Base-by-base conservation (phyloP, 2,888 invertebrate species). In the Taphrorychus bicolor region DNA sequence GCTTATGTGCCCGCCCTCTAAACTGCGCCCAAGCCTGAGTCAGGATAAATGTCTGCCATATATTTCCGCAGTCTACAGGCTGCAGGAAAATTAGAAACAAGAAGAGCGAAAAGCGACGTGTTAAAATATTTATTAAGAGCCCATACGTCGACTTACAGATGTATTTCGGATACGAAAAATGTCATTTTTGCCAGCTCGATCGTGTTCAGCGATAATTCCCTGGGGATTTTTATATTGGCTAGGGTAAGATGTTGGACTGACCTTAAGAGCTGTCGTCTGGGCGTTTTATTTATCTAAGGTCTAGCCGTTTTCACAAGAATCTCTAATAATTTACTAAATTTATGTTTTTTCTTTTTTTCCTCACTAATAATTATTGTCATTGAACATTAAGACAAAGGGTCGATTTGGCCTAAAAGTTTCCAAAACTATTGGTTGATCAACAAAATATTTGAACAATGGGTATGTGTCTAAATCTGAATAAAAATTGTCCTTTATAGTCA, bases 51-150 rank as follows among this genome's bases (percentile, higher is more conserved):
- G 69, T 69, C 69, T 49, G 18, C 42, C 59, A 45, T 62, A 63
- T 42, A 68, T 68, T 68, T 63, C 23, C 42, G 24, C 40, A 54
- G 52, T 22, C 40, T 53, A 48, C 63, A 42, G 56, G 51, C 54
- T 63, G 56, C 48, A 59, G 16, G 63, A 59, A 68, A 68, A 68
- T 59, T 63, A 48, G 51, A 69, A 69, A 65, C 49, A 52, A 17
- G 53, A 51, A 53, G 49, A 48, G 51, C 18, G 45, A 64, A 48
- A 51, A 57, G 52, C 56, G 57, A 64, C 69, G 64, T 64, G 69
- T 64, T 69, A 69, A 69, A 69, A 69, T 69, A 69, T 69, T 69
- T 69, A 69, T 69, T 69, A 69, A 69, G 48, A 60, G 45, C 52
- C 61, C 64, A 62, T 51, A 69, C 64, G 69, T 69, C 69, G 69